These are phyloP conservation scores for Buteo buteo DNA, from an alignment of 2,113 vertebrate species.

Conservation along the genomic window DNA sequence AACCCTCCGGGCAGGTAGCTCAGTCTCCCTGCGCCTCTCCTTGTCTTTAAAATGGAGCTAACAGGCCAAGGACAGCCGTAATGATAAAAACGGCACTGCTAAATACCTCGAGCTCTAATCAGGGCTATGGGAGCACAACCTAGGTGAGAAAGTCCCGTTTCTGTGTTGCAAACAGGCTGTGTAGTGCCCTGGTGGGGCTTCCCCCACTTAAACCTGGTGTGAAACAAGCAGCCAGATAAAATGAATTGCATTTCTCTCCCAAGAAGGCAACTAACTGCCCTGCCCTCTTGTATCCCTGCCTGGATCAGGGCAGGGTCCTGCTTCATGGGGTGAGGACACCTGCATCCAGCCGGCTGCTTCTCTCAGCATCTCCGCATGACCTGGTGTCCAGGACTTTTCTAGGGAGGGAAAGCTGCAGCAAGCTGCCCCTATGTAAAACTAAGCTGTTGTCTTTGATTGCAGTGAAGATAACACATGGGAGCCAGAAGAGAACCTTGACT, in stretches of 20 bases:
- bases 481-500: constrained; percentile 96
- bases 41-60: neutral
- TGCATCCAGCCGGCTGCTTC: neutral
- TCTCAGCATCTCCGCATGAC: neutral
- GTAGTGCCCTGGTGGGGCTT: neutral
- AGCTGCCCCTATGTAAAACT: neutral
- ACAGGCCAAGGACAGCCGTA: neutral
- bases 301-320: neutral
- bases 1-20: neutral
- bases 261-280: neutral
- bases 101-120: neutral
- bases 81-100: fast-evolving
- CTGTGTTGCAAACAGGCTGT: neutral
- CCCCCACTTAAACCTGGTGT: fast-evolving
- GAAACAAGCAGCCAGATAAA: neutral
- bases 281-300: neutral
- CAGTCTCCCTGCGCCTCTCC: neutral
- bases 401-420: neutral
- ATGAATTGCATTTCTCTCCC: neutral
- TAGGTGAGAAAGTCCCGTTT: neutral
- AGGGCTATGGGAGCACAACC: fast-evolving
- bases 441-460: constrained; percentile 16
- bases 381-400: fast-evolving
- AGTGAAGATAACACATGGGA: constrained; percentile 99
- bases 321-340: neutral